These are phyloP conservation scores for Tapera naevia DNA, from an alignment of 2,797 vertebrate species.

Conservation along the genomic window DNA sequence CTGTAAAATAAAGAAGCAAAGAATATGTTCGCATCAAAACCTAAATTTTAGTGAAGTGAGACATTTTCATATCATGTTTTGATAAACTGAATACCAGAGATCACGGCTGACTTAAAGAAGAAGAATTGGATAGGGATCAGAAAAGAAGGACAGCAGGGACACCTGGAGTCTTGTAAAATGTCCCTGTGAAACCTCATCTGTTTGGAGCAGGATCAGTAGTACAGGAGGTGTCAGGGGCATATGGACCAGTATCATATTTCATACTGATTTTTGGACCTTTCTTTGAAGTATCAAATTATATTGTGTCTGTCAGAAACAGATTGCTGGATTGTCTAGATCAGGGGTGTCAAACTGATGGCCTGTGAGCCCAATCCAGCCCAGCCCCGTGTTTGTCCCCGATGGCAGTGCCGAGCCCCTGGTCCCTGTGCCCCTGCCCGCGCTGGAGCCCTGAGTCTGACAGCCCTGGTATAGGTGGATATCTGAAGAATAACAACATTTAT, in stretches of 20 bases:
- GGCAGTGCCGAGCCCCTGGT: too few species aligned
- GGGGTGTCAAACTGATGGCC: too few species aligned
- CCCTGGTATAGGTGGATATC: too few species aligned
- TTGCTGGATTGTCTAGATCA: not conserved
- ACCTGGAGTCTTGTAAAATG: not conserved
- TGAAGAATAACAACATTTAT: not conserved
- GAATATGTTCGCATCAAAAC: not conserved
- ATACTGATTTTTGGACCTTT: not conserved
- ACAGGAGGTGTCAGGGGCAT: not conserved
- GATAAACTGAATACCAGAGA: not conserved
- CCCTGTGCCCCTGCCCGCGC: too few species aligned
- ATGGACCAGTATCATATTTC: not conserved
- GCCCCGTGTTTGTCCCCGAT: too few species aligned
- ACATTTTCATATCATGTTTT: not conserved
- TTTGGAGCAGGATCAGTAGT: not conserved
- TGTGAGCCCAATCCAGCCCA: too few species aligned
- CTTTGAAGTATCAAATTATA: not conserved
- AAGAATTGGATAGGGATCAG: not conserved
- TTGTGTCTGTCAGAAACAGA: not conserved
- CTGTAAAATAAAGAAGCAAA: not conserved
- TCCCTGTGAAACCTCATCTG: not conserved
- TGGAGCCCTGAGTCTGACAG: too few species aligned
- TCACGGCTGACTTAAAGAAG: not conserved
- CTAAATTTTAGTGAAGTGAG: not conserved
- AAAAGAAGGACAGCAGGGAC: not conserved